Percentiles rank a stretch among this genome's conserved stretches.
phyloP scores from a whole-genome alignment of 1,140 invertebrate genomes.

The Drosophila mayri region DNA sequence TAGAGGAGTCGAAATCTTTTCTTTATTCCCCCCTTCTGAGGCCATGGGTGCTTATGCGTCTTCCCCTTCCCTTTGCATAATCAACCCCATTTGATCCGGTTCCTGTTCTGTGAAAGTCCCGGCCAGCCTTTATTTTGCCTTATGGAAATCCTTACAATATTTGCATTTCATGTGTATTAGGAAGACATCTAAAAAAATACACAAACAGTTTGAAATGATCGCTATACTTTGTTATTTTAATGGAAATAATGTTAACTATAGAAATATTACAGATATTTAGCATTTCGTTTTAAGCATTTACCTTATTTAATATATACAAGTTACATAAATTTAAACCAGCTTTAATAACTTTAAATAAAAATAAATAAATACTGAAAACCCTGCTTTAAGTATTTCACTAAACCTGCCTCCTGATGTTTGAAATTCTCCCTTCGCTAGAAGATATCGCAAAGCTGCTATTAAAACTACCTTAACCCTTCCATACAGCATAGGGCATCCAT shows the following conservation, averaged over 20 bases:
- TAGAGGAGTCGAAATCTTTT: constrained; percentile 13
- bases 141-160: constrained; percentile 1
- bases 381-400: background rate
- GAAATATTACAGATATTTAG: no score
- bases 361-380: background rate
- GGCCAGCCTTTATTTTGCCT: background rate
- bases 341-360: background rate
- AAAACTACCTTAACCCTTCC: constrained; percentile 24
- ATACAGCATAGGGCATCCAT: constrained; percentile 29
- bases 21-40: background rate
- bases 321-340: background rate
- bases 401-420: background rate
- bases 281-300: no score
- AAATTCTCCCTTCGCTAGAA: background rate
- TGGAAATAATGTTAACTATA: background rate
- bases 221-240: background rate
- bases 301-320: no score
- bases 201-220: background rate
- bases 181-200: background rate
- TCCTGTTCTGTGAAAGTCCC: background rate
- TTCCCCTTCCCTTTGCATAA: constrained; percentile 4
- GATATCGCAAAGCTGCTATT: constrained; percentile 1
- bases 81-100: constrained; percentile 5
- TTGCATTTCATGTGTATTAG: background rate
- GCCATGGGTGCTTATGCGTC: no score